These are phyloP conservation scores for Ceratosolen fusciceps DNA, from an alignment of 1,140 invertebrate genomes.

Conservation along the genomic window DNA sequence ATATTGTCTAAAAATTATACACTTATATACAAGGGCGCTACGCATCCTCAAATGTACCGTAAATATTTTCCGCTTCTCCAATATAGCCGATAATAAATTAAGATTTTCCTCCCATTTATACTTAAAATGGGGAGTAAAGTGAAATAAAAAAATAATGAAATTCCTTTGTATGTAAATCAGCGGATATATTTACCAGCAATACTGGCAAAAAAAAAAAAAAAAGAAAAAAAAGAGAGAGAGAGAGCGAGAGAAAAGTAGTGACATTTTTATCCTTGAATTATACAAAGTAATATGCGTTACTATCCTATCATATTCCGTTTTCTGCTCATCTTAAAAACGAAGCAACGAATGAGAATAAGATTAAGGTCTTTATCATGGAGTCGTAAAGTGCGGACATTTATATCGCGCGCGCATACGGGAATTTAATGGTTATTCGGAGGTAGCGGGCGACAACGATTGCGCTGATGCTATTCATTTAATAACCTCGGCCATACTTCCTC, in stretches of 20 bases:
- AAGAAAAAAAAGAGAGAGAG: too few species aligned
- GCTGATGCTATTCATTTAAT: constrained; percentile 7
- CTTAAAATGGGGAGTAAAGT: background rate
- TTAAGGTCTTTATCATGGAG: constrained; percentile 24
- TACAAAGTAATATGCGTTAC: background rate
- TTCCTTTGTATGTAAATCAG: background rate
- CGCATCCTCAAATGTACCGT: background rate
- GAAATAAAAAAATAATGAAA: background rate
- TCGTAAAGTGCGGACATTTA: constrained; percentile 25
- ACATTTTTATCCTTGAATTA: background rate
- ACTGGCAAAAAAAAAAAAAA: too few species aligned
- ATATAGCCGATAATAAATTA: background rate
- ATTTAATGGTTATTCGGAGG: constrained; percentile 35
- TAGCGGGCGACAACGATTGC: constrained; percentile 27
- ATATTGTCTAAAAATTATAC: too few species aligned
- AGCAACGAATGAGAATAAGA: background rate
- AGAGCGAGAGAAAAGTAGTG: background rate
- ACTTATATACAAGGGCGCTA: background rate
- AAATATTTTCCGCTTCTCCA: background rate
- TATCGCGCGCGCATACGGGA: constrained; percentile 17
- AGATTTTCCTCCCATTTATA: background rate
- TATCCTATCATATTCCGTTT: background rate
- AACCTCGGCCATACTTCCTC: background rate
- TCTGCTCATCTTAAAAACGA: background rate
- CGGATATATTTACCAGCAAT: background rate